A percentile compares a stretch with the other conserved stretches of the same genome.
Conservation (phyloP, 2,888 invertebrate genomes). For the Atrina japonica region DNA sequence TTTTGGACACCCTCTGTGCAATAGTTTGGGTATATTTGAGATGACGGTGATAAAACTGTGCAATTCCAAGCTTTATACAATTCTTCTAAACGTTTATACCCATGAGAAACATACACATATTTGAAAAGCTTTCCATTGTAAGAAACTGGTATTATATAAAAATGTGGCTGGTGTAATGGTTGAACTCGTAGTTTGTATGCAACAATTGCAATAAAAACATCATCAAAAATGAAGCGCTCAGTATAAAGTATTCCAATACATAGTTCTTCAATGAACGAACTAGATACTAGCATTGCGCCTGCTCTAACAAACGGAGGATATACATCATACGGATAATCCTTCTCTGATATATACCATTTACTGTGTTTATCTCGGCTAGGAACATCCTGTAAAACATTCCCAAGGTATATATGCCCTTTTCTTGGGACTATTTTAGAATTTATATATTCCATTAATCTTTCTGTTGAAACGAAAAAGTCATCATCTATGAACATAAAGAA, state of each 20-base stretch:
- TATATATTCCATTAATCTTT: not conserved
- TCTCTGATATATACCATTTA: conserved; percentile 1
- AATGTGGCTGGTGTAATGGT: not conserved
- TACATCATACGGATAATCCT: not conserved
- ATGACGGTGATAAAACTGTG: too few relatives aligned
- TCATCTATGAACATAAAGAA: not conserved
- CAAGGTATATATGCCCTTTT: too few relatives aligned
- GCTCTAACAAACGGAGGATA: conserved; percentile 4
- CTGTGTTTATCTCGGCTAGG: too few relatives aligned
- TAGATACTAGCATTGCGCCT: not conserved
- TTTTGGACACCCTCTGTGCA: too few relatives aligned
- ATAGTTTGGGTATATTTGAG: too few relatives aligned
- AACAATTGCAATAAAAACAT: conserved; percentile 4
- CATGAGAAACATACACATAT: too few relatives aligned
- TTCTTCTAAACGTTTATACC: too few relatives aligned
- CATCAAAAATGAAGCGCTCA: not conserved
- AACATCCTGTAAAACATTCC: too few relatives aligned
- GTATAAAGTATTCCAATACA: not conserved
- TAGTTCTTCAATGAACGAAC: not conserved
- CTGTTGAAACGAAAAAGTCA: not conserved
- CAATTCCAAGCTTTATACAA: too few relatives aligned
- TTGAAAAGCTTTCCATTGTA: too few relatives aligned
- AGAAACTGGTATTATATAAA: too few relatives aligned
- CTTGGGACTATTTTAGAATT: not conserved
- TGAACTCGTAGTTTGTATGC: not conserved